These are phyloP conservation scores for Andrena bucephala DNA, from an alignment of 2,888 invertebrate genomes.

Conservation along the genomic window DNA sequence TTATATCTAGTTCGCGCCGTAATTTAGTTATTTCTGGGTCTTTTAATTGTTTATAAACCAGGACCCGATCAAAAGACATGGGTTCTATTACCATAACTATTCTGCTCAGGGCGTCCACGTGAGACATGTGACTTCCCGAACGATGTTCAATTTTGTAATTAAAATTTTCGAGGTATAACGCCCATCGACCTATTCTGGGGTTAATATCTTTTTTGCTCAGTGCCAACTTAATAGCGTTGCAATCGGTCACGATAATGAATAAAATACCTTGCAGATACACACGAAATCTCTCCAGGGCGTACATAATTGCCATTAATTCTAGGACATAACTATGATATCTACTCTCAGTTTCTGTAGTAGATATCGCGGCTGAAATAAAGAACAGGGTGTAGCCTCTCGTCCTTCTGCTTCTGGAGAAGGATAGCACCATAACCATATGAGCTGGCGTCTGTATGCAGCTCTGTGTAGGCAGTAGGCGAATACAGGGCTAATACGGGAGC, in stretches of 20 bases:
- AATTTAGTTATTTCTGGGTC: neutral
- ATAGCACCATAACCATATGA: neutral
- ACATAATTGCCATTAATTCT: neutral
- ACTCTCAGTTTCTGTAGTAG: neutral
- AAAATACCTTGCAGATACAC: neutral
- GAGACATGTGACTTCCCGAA: neutral
- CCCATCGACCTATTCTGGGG: neutral
- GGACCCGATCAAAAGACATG: neutral
- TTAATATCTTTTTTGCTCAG: neutral
- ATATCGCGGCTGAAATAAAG: neutral
- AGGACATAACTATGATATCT: neutral
- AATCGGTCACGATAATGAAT: neutral
- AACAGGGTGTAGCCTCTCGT: neutral
- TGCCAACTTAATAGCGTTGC: neutral
- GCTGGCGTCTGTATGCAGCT: neutral
- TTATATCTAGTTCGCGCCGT: neutral
- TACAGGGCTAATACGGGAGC: neutral
- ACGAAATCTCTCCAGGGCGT: neutral
- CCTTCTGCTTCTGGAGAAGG: neutral
- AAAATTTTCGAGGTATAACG: neutral
- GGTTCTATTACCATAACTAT: neutral
- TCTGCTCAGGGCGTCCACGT: neutral
- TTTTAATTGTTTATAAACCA: neutral
- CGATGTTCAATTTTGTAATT: neutral
- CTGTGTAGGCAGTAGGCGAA: too few relatives aligned